A percentile compares a stretch with the other conserved stretches of the same genome.
Conservation (phyloP, 1,140 invertebrate species). For the Drosophila nannoptera region DNA sequence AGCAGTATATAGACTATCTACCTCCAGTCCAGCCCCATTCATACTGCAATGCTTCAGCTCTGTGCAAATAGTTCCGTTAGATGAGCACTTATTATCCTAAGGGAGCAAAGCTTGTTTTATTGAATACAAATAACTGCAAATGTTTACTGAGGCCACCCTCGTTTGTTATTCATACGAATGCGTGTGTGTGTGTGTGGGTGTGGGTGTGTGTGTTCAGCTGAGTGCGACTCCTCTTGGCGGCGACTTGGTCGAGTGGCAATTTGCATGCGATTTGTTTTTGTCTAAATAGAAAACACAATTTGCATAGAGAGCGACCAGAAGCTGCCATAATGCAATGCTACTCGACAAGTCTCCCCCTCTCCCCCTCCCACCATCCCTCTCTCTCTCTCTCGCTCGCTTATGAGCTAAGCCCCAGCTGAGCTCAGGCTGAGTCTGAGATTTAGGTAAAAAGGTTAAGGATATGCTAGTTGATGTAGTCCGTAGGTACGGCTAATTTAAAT, state of each 20-base stretch:
- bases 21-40: no score
- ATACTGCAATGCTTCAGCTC: no score
- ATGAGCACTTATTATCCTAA: no score
- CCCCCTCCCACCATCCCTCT: not conserved
- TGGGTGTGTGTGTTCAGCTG: conserved; percentile 27
- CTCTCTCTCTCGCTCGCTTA: conserved; percentile 39
- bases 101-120: not conserved
- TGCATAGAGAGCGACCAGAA: conserved; percentile 51
- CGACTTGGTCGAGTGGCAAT: conserved; percentile 67
- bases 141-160: conserved; percentile 4
- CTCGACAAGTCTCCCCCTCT: conserved; percentile 28
- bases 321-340: conserved; percentile 63
- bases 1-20: no score
- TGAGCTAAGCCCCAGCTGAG: conserved; percentile 30
- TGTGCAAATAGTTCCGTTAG: no score
- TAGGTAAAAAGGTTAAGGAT: conserved; percentile 76
- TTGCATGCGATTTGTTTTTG: conserved; percentile 75
- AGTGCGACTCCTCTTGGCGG: conserved; percentile 40
- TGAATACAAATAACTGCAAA: not conserved
- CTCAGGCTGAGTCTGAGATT: conserved; percentile 55
- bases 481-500: conserved; percentile 55
- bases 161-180: conserved; percentile 10
- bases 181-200: conserved; percentile 13
- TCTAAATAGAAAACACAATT: conserved; percentile 52
- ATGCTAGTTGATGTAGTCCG: conserved; percentile 48